Base-by-base conservation (phyloP, 2,797 vertebrate genomes). In the Chelon auratus region DNA sequence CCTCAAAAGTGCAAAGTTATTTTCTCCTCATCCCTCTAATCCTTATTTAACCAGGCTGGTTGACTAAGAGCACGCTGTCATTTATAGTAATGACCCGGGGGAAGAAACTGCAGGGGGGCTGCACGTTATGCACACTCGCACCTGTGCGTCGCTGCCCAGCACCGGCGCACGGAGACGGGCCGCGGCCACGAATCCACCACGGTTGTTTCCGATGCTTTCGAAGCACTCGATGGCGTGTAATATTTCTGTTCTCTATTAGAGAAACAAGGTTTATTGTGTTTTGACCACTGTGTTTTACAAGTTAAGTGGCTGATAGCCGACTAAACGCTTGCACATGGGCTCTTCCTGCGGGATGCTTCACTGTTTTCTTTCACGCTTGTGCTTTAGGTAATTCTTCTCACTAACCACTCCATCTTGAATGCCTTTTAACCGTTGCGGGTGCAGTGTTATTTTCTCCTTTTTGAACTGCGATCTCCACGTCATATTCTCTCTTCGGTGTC, bases 21-120 rank as follows among this genome's bases (percentile, higher is more conserved):
- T 86, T 86, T 78, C 75, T 72, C 68, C 77, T 76, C 36, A 80
- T 88, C 87, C 81, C 72, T 77, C 77, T 91, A 79, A 90, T 90
- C 80, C 82, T 81, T 89, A 86, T 91, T 91, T 89, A 90, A 92
- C 77, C 81, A 42, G 72, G 55, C 85, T 52, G 77, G 69, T 85
- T 86, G 82, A 89, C 75, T 86, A 81, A 83, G 82, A 77, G 78
- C 74, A 72, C 68, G 24, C 83, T 84, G 80, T 87, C 81, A 84
- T 87, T 90, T 87, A 71, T 80, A 84, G 78, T 78, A 80, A 86
- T 86, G 83, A 87, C 81, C 73, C 24, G 55, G 56, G 82, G 84
- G 55, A 57, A 14, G 74, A 62, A 70, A 36, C 80, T 83, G 66
- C 62, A 75, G 83, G 37, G 30, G 80, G 69, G 72, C 59, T 39